phyloP scores from a whole-genome alignment of 2,113 vertebrate species.

The Charadrius vociferus region DNA sequence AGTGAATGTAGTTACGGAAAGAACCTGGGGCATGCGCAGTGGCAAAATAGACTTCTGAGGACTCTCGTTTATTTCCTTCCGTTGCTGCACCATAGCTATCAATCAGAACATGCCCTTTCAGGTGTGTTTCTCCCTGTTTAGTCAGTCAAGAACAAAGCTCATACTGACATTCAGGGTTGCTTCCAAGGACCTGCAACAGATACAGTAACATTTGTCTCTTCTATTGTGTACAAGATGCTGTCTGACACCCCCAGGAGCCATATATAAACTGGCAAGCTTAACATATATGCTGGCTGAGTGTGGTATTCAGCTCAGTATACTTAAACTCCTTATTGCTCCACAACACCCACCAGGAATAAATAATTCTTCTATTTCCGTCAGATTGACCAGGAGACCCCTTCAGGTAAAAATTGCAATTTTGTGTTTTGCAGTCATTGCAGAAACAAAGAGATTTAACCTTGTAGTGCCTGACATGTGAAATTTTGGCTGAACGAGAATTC shows the following conservation, averaged over 20 bases:
- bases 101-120: not conserved
- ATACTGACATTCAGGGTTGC: not conserved
- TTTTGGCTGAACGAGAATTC: not conserved
- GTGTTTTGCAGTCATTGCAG: not conserved
- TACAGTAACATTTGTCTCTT: not conserved
- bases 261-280: not conserved
- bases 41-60: not conserved
- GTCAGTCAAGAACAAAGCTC: not conserved
- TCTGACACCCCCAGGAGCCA: not conserved
- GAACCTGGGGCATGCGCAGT: accelerated
- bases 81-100: not conserved
- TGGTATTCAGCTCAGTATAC: not conserved
- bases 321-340: not conserved
- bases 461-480: not conserved
- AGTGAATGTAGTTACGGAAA: not conserved
- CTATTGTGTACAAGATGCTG: not conserved
- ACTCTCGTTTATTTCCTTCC: not conserved
- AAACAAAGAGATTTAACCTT: not conserved
- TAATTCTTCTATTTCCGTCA: not conserved
- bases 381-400: not conserved
- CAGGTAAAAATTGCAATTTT: not conserved
- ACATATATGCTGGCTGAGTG: not conserved
- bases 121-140: not conserved
- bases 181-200: not conserved
- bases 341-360: not conserved